Conservation (phyloP, 1,140 invertebrate genomes). For the Pogonomyrmex californicus region DNA sequence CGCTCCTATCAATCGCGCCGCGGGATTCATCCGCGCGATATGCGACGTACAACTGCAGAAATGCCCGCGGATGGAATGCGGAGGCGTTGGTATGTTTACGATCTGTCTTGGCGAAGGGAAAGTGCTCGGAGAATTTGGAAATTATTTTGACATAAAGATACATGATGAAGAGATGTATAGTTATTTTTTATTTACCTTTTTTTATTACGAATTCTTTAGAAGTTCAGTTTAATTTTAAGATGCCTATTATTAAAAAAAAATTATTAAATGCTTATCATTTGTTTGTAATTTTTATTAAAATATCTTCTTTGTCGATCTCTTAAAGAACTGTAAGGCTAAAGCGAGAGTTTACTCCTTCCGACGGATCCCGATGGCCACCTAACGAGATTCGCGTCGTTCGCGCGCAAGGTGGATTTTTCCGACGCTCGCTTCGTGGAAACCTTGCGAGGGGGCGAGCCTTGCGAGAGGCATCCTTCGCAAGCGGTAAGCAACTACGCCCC, state of each 20-base stretch:
- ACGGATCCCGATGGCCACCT: not conserved
- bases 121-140: conserved; percentile 47
- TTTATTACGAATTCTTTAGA: not conserved
- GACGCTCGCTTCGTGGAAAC: conserved; percentile 13
- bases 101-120: conserved; percentile 52
- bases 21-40: conserved; percentile 20
- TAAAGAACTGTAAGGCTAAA: not conserved
- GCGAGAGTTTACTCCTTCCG: not conserved
- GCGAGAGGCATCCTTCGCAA: conserved; percentile 43
- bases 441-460: conserved; percentile 17
- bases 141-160: conserved; percentile 7
- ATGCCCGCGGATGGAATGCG: conserved; percentile 42
- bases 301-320: not conserved
- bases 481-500: conserved; percentile 76
- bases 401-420: conserved; percentile 20
- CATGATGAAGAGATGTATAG: not conserved
- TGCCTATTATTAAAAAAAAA: too few relatives aligned
- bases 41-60: not conserved
- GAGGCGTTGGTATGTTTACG: conserved; percentile 20
- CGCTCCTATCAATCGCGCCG: conserved; percentile 40
- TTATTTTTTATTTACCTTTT: not conserved
- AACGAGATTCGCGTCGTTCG: conserved; percentile 10
- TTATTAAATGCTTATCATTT: too few relatives aligned
- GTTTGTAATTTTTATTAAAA: not conserved
- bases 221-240: not conserved